These are phyloP conservation scores for Sinella curviseta DNA, from an alignment of 1,140 invertebrate genomes.

Conservation along the genomic window DNA sequence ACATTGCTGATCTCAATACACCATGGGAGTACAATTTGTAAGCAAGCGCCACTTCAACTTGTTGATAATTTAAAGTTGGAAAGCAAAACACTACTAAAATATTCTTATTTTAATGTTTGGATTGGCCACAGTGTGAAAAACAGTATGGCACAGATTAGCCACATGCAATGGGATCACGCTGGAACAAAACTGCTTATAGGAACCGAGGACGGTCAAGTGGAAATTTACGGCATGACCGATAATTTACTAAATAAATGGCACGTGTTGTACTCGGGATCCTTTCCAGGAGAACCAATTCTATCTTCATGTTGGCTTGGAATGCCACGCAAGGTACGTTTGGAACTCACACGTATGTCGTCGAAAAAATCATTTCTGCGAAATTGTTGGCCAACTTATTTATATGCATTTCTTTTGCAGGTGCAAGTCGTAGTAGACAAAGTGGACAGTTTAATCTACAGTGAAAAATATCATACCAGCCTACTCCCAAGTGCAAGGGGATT, in stretches of 20 bases:
- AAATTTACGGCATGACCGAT: slow-evolving; percentile 75
- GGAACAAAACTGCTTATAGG: slow-evolving; percentile 76
- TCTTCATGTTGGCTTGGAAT: slow-evolving; percentile 41
- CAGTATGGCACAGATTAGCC: slow-evolving; percentile 65
- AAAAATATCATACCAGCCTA: slow-evolving; percentile 77
- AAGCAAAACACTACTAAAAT: neutral
- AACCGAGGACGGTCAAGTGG: slow-evolving; percentile 71
- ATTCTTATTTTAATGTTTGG: neutral
- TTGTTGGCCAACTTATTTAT: neutral
- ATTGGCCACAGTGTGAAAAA: slow-evolving; percentile 54
- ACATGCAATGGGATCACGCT: slow-evolving; percentile 79
- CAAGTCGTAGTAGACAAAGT: slow-evolving; percentile 72
- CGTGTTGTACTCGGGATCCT: slow-evolving; percentile 53
- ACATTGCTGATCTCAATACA: slow-evolving; percentile 81
- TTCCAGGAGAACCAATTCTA: slow-evolving; percentile 77
- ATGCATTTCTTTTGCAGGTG: no score
- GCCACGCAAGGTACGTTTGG: slow-evolving; percentile 40
- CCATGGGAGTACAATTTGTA: slow-evolving; percentile 79
- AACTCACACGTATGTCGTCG: neutral
- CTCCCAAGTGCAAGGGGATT: slow-evolving; percentile 79
- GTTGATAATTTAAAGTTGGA: neutral
- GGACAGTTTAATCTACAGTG: slow-evolving; percentile 74
- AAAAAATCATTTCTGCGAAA: neutral
- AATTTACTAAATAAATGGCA: slow-evolving; percentile 80
- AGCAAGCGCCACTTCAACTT: slow-evolving; percentile 35